Evolutionary conservation across 2,797 vertebrate species (phyloP).

Genomic region (Brachymystax lenok): DNA sequence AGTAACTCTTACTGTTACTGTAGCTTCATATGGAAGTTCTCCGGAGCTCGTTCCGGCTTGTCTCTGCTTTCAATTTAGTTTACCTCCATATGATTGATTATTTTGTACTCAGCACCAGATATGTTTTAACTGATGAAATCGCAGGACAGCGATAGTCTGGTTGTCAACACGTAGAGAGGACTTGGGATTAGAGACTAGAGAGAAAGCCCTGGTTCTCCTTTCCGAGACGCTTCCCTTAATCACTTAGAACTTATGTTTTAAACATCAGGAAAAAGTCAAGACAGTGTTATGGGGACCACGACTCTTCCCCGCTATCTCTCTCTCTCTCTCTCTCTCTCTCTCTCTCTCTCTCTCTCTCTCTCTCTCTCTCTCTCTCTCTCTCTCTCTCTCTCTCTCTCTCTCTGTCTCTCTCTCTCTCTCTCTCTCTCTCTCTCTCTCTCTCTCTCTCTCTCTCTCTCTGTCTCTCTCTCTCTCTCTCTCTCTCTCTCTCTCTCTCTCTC

Average conservation of each 20-base stretch:
- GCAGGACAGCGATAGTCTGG: background rate
- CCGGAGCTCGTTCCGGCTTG: background rate
- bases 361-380: too few relatives aligned
- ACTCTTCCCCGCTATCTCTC: background rate
- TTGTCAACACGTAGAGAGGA: background rate
- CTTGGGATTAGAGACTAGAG: background rate
- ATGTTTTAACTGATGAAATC: background rate
- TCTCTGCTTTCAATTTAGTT: slow-evolving; percentile 41
- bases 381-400: too few relatives aligned
- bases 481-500: too few relatives aligned
- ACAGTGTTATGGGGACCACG: background rate
- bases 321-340: too few relatives aligned
- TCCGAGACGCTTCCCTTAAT: background rate
- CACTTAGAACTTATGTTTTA: background rate
- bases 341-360: too few relatives aligned
- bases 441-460: too few relatives aligned
- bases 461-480: too few relatives aligned
- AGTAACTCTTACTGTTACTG: background rate
- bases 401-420: too few relatives aligned
- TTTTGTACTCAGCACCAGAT: background rate
- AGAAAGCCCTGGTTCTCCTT: slow-evolving; percentile 15
- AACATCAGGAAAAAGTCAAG: background rate
- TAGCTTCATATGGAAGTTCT: background rate
- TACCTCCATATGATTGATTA: background rate
- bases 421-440: too few relatives aligned